Conservation (phyloP, 1,140 invertebrate species). For the Caenorhabditis briggsae region DNA sequence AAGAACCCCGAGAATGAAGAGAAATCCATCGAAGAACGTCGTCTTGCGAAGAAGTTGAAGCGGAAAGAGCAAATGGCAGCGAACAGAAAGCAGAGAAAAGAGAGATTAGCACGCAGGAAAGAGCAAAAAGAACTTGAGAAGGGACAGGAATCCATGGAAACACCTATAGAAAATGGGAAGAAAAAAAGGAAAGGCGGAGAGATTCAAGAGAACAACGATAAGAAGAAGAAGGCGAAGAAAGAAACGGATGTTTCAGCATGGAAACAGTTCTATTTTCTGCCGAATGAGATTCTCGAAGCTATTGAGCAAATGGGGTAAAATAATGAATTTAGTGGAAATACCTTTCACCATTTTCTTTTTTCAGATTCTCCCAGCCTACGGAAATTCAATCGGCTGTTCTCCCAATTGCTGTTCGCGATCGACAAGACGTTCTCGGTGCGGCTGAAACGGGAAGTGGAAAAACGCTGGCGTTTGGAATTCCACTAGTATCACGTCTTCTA, state of each 20-base stretch:
- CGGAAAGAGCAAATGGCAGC: conserved; percentile 37
- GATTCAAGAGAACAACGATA: background rate
- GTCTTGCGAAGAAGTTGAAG: background rate
- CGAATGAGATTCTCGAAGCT: conserved; percentile 32
- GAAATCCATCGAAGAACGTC: background rate
- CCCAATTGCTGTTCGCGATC: conserved; percentile 88
- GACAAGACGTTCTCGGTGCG: conserved; percentile 91
- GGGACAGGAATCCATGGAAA: background rate
- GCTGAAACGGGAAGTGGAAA: conserved; percentile 98
- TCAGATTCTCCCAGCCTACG: conserved; percentile 87
- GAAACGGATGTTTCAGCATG: conserved; percentile 51
- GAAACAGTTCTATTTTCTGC: conserved; percentile 54
- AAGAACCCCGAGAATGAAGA: background rate
- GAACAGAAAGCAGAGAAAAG: conserved; percentile 32
- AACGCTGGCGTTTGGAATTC: conserved; percentile 94
- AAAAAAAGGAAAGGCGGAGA: background rate
- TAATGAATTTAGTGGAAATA: background rate
- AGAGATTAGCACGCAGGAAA: background rate
- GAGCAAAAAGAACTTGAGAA: conserved; percentile 23
- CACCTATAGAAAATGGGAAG: background rate
- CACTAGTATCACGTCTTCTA: conserved; percentile 88
- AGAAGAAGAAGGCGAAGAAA: conserved; percentile 27
- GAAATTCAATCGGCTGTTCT: conserved; percentile 85
- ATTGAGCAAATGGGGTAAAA: conserved; percentile 15
- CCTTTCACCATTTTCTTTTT: conserved; percentile 62